phyloP scores from a whole-genome alignment of 2,888 invertebrate genomes.

The Strigamia crassipes region DNA sequence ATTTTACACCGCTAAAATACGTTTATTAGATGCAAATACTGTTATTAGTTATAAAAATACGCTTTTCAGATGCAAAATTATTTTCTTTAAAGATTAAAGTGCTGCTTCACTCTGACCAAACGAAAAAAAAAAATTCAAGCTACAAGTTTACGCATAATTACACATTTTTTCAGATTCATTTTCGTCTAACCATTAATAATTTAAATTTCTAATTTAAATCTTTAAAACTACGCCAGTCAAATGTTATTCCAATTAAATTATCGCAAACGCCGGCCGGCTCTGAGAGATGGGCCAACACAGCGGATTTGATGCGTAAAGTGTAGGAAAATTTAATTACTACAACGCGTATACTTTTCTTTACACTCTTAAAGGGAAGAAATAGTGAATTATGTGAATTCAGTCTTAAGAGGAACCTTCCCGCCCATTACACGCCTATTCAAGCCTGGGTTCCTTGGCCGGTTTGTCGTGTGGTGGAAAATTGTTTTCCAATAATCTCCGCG shows the following conservation, averaged over 20 bases:
- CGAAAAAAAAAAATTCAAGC: no score
- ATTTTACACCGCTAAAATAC: no score
- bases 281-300: neutral
- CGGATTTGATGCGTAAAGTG: neutral
- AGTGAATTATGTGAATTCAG: neutral
- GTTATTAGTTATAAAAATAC: no score
- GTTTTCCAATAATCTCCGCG: conserved; percentile 29
- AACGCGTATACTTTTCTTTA: neutral
- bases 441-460: conserved; percentile 11
- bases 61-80: no score
- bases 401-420: conserved; percentile 28
- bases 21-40: no score
- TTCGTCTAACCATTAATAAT: neutral
- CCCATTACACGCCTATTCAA: conserved; percentile 27
- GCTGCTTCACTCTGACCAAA: no score
- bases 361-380: neutral
- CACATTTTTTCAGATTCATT: neutral
- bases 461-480: conserved; percentile 18
- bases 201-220: neutral
- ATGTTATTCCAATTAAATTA: neutral
- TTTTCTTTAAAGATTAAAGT: no score
- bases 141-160: no score
- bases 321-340: neutral
- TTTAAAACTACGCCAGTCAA: neutral
- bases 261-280: neutral